These are phyloP conservation scores for Ochotona princeps DNA, from an alignment of 2,113 vertebrate genomes.

Conservation along the genomic window DNA sequence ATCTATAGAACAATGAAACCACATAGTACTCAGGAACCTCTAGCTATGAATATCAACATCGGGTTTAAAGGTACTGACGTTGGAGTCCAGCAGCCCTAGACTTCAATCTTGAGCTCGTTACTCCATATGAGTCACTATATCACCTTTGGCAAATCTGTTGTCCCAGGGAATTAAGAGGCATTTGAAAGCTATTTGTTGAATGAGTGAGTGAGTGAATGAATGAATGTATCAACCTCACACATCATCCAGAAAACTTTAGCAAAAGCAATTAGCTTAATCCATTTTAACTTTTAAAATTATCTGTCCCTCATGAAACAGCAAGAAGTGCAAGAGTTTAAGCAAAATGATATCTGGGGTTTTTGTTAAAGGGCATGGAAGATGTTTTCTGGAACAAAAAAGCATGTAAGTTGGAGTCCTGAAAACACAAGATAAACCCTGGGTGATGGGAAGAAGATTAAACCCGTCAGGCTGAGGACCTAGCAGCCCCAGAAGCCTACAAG, in stretches of 20 bases:
- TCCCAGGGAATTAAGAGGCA: no score
- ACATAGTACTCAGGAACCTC: background rate
- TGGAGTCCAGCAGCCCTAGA: background rate
- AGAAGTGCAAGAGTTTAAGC: background rate
- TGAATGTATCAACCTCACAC: background rate
- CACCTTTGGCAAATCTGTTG: background rate
- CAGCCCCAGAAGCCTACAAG: background rate
- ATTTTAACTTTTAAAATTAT: background rate
- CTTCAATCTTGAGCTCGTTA: background rate
- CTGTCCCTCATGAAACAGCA: background rate
- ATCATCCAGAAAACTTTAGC: slow-evolving; percentile 17
- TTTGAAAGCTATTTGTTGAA: no score
- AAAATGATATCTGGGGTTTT: background rate
- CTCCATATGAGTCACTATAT: background rate
- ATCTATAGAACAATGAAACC: background rate
- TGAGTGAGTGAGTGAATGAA: background rate
- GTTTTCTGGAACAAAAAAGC: background rate
- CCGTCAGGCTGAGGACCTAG: background rate
- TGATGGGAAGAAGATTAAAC: background rate
- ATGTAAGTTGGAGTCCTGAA: background rate
- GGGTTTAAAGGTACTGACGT: background rate
- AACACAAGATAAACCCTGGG: background rate
- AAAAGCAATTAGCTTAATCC: background rate
- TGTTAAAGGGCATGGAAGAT: background rate
- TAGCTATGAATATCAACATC: background rate